Base-by-base conservation (phyloP, 2,888 invertebrate genomes). In the Parnassius smintheus region DNA sequence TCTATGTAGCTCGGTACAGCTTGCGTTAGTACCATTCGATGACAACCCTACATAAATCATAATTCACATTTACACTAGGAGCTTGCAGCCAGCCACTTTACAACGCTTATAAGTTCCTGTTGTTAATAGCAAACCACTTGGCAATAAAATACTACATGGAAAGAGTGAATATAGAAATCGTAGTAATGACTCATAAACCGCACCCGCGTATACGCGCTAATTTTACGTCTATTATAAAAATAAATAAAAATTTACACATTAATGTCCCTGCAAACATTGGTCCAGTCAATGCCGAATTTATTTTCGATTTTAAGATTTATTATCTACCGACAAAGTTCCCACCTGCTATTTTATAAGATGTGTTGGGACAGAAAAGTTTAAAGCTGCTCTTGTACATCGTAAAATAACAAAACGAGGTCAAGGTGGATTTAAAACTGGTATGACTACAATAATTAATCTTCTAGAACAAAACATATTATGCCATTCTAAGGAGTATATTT, bases 341-440 rank as follows among this genome's bases (percentile, higher is more conserved):
- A 81, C 78, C 76, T 77, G 77, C 66, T 69, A 70, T 76, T 86
- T 85, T 81, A 81, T 74, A 78, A 78, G 75, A 75, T 75, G 70
- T 72, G 75, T 78, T 76, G 68, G 76, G 74, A 79, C 81, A 82
- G 77, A 85, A 85, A 81, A 80, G 75, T 78, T 78, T 85, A 82
- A 87, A 85, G 79, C 79, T 72, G 76, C 75, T 81, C 78, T 18
- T 78, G 78, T 75, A 75, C 75, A 78, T 85, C 84, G 82, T 88
- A 86, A 89, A 88, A 74, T 71, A 76, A 68, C 64, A 72, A 76
- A 88, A 83, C 82, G 84, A 84, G 89, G 91, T 89, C 90, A 90
- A 89, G 90, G 89, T 87, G 77, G 72, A 81, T 82, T 79, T 81
- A 82, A 82, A 89, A 86, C 83, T 86, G 84, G 88, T 84, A 82